A percentile compares a stretch with the other conserved stretches of the same genome.
phyloP scores from a whole-genome alignment of 1,140 invertebrate genomes.

The Drosophila auraria region DNA sequence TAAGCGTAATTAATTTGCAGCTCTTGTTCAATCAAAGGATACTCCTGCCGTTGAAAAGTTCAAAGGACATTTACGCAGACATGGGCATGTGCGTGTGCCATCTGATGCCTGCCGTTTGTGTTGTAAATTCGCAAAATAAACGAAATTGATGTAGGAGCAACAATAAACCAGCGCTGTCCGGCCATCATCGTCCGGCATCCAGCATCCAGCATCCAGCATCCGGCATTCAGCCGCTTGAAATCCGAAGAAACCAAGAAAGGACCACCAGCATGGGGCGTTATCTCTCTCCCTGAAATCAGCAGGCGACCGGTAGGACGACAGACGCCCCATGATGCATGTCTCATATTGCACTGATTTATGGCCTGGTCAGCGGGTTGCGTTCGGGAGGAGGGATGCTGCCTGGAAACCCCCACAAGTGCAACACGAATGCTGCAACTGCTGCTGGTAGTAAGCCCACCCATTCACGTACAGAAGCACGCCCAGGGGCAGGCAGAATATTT shows the following conservation, averaged over 20 bases:
- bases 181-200: constrained; percentile 28
- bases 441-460: not conserved
- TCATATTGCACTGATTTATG: constrained; percentile 58
- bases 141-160: constrained; percentile 58
- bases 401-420: constrained; percentile 21
- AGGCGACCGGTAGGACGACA: constrained; percentile 26
- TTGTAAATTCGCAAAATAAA: constrained; percentile 62
- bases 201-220: constrained; percentile 17
- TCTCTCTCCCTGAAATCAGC: constrained; percentile 13
- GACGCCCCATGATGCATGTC: constrained; percentile 47
- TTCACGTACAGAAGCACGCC: not conserved
- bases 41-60: constrained; percentile 36
- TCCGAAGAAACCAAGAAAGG: constrained; percentile 48
- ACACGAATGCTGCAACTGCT: constrained; percentile 21
- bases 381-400: not conserved
- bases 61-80: constrained; percentile 47
- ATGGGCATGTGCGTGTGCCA: constrained; percentile 1
- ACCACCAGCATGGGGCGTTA: constrained; percentile 47
- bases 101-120: constrained; percentile 41
- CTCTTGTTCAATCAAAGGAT: constrained; percentile 47
- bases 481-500: constrained; percentile 12
- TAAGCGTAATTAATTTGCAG: constrained; percentile 69
- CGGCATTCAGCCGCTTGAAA: constrained; percentile 43
- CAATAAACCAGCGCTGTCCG: constrained; percentile 48
- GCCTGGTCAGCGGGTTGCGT: constrained; percentile 30